A percentile compares a stretch with the other conserved stretches of the same genome.
phyloP scores from a whole-genome alignment of 2,888 invertebrate species.

The Drosophila mimetica region DNA sequence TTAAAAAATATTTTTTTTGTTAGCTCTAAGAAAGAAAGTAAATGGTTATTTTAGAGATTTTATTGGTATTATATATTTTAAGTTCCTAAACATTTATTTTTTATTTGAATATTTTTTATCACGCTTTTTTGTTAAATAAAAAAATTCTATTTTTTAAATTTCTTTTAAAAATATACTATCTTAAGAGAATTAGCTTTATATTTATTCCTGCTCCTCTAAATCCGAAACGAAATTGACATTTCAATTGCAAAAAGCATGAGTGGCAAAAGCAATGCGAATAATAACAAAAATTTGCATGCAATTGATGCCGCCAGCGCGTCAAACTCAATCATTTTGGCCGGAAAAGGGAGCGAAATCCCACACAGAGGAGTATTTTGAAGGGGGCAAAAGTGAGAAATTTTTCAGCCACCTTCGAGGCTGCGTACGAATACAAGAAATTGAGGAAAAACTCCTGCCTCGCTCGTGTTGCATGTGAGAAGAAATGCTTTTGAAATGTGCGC shows the following conservation, averaged over 20 bases:
- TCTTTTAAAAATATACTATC: not conserved
- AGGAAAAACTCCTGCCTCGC: conserved; percentile 37
- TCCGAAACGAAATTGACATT: conserved; percentile 60
- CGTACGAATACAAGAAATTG: conserved; percentile 4
- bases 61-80: too few relatives aligned
- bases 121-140: too few relatives aligned
- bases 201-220: not conserved
- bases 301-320: conserved; percentile 69
- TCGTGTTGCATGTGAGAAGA: conserved; percentile 58
- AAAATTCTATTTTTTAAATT: too few relatives aligned
- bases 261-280: conserved; percentile 56
- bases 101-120: too few relatives aligned
- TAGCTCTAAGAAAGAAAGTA: too few relatives aligned
- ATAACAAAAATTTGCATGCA: conserved; percentile 76
- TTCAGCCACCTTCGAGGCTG: conserved; percentile 14
- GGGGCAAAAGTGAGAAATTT: not conserved
- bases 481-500: conserved; percentile 76
- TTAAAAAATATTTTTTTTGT: too few relatives aligned
- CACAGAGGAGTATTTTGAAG: not conserved
- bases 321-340: conserved; percentile 64
- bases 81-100: too few relatives aligned
- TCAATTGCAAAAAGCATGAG: conserved; percentile 56
- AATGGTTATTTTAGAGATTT: too few relatives aligned
- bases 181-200: not conserved
- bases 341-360: conserved; percentile 5